phyloP scores from a whole-genome alignment of 2,888 invertebrate genomes.

The Xylophagus ater region DNA sequence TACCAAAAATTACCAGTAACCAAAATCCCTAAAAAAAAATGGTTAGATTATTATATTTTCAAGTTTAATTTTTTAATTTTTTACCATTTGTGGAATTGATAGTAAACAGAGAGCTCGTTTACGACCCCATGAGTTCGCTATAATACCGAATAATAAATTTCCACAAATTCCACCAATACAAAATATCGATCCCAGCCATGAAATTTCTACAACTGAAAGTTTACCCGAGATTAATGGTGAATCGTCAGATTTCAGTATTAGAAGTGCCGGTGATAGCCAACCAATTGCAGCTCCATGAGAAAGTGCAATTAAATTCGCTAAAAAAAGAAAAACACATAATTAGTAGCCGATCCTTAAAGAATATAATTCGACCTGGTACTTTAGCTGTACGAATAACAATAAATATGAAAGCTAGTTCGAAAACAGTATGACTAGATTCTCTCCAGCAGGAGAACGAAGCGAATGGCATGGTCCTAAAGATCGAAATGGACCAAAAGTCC shows the following conservation, averaged over 20 bases:
- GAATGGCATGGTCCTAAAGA: too few relatives aligned
- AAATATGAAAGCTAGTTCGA: too few relatives aligned
- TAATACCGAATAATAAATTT: slow-evolving; percentile 26
- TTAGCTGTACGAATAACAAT: too few relatives aligned
- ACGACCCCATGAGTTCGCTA: slow-evolving; percentile 29
- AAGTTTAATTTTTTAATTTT: slow-evolving; percentile 10
- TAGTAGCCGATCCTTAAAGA: too few relatives aligned
- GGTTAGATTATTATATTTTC: slow-evolving; percentile 1
- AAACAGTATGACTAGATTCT: too few relatives aligned
- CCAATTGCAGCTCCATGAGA: slow-evolving; percentile 32
- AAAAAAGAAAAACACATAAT: too few relatives aligned
- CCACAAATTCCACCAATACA: slow-evolving; percentile 31
- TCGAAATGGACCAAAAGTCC: too few relatives aligned
- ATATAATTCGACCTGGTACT: too few relatives aligned
- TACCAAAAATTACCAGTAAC: slow-evolving; percentile 29
- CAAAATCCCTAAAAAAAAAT: slow-evolving; percentile 26
- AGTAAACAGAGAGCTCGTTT: slow-evolving; percentile 28
- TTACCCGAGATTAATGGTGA: slow-evolving; percentile 14
- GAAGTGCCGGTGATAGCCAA: slow-evolving; percentile 32
- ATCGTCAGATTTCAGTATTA: slow-evolving; percentile 22
- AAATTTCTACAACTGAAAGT: slow-evolving; percentile 26
- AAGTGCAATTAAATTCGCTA: slow-evolving; percentile 29
- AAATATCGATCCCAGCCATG: slow-evolving; percentile 33
- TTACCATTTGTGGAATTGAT: slow-evolving; percentile 32
- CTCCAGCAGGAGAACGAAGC: too few relatives aligned